Conservation (phyloP, 2,888 invertebrate species). For the Hofmannophila pseudospretella region DNA sequence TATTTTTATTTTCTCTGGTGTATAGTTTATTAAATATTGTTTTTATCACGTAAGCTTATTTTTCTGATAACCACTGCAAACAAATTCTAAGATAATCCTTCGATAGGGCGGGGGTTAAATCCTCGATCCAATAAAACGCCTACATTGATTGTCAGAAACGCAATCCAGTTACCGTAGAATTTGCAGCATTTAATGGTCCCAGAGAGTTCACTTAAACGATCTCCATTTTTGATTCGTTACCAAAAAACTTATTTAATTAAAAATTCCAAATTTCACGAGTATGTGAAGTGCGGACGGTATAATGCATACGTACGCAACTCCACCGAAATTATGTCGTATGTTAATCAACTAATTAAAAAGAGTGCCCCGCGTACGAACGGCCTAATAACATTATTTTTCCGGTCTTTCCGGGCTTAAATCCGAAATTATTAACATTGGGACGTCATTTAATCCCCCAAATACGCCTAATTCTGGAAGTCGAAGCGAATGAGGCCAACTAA, state of each 20-base stretch:
- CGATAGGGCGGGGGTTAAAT: no score
- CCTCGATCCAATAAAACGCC: no score
- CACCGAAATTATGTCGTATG: conserved; percentile 34
- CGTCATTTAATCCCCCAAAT: conserved; percentile 45
- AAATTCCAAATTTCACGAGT: neutral
- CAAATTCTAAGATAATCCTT: no score
- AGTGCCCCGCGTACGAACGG: conserved; percentile 32
- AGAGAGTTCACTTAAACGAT: no score
- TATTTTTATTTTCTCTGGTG: no score
- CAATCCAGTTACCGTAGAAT: no score
- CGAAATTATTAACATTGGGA: conserved; percentile 46
- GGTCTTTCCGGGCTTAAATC: conserved; percentile 29
- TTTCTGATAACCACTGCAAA: no score
- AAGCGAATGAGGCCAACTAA: conserved; percentile 53
- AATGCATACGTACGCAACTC: neutral
- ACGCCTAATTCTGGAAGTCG: conserved; percentile 51
- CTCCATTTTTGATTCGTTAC: no score
- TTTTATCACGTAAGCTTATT: no score
- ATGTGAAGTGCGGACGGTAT: neutral
- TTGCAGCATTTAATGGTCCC: no score
- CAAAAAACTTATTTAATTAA: conserved; percentile 2
- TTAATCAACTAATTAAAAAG: conserved; percentile 48
- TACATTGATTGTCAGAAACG: no score
- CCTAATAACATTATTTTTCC: conserved; percentile 27
- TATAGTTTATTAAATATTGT: no score